A percentile compares a stretch with the other conserved stretches of the same genome.
phyloP scores from a whole-genome alignment of 2,797 vertebrate genomes.

The Linurgus olivaceus region DNA sequence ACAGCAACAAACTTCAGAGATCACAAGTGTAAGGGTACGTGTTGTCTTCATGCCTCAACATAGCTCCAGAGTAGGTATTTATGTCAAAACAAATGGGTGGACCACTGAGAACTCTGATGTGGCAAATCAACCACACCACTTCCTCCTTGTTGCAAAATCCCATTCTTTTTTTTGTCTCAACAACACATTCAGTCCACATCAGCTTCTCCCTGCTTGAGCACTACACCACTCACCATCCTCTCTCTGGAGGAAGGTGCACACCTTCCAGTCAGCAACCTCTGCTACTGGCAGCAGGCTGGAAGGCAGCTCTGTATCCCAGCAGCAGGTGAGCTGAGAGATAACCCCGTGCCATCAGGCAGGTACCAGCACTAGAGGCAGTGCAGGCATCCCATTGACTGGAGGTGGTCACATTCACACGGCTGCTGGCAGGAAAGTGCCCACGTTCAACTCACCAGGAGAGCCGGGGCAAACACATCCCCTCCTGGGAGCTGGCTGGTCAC shows the following conservation, averaged over 20 bases:
- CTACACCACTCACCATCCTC: accelerated
- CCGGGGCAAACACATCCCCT: neutral
- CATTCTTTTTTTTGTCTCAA: neutral
- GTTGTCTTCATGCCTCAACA: neutral
- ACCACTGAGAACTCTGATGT: neutral
- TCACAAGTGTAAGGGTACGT: neutral
- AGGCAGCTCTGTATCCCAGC: neutral
- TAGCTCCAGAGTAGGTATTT: neutral
- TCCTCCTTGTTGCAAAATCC: neutral
- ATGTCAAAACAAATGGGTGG: neutral
- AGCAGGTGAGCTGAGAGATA: neutral
- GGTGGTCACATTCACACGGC: accelerated
- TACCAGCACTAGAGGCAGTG: neutral
- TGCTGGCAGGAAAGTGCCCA: neutral
- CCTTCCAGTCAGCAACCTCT: neutral
- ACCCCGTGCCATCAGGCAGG: neutral
- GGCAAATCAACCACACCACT: neutral
- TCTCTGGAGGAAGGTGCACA: neutral
- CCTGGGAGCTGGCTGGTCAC: neutral
- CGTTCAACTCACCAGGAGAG: accelerated
- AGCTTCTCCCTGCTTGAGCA: neutral
- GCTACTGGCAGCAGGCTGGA: accelerated
- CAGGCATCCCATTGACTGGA: neutral
- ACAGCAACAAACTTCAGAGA: neutral
- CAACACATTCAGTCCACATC: neutral